A percentile compares a stretch with the other conserved stretches of the same genome.
Evolutionary conservation across 2,888 invertebrate genomes (phyloP).

Genomic region (Orthonychiurus folsomi): DNA sequence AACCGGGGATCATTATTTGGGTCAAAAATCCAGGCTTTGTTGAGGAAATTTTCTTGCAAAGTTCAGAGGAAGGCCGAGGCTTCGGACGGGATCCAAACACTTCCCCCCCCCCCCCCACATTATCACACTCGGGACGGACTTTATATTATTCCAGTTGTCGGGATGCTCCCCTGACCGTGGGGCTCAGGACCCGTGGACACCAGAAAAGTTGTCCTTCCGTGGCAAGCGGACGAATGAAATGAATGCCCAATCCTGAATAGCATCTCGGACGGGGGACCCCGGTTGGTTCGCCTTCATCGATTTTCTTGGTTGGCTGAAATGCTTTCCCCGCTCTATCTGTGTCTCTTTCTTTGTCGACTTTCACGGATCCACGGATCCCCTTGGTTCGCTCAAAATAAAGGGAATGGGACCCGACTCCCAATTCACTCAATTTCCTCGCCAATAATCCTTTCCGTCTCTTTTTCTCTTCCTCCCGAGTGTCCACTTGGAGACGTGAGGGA

Average conservation of each 20-base stretch:
- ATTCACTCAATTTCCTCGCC: conserved; percentile 11
- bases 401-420: conserved; percentile 2
- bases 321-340: background rate
- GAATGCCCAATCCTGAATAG: background rate
- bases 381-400: background rate
- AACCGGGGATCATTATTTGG: background rate
- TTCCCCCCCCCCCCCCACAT: background rate
- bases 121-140: background rate
- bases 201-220: too few species aligned
- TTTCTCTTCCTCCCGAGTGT: conserved; percentile 1
- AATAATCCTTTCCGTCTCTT: conserved; percentile 7
- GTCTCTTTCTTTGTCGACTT: background rate
- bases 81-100: background rate
- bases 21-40: background rate
- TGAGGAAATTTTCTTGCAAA: background rate
- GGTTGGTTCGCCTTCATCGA: background rate
- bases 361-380: background rate
- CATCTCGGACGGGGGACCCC: background rate
- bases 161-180: too few species aligned
- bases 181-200: background rate
- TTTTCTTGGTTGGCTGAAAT: background rate
- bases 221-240: background rate
- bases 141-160: background rate
- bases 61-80: background rate
- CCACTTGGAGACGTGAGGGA: conserved; percentile 3